A percentile compares a stretch with the other conserved stretches of the same genome.
Conservation (phyloP, 2,888 invertebrate species). For the Creontiades dilutus region DNA sequence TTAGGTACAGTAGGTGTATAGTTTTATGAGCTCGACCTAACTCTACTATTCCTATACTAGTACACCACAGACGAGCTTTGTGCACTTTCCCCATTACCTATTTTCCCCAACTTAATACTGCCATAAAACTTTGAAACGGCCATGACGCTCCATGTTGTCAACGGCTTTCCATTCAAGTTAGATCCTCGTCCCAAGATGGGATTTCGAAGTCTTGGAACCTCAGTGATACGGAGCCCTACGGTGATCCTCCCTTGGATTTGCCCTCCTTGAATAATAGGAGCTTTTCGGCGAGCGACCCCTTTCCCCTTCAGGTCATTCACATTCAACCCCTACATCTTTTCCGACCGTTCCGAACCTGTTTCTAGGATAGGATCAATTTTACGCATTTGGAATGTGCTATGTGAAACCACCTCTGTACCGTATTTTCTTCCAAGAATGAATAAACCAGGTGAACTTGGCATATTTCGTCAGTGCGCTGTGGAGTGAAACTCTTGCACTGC, state of each 20-base stretch:
- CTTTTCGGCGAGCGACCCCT: not conserved
- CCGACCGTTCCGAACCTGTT: not conserved
- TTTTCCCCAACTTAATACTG: not conserved
- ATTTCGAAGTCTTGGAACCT: not conserved
- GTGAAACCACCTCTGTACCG: not conserved
- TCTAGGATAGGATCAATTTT: not conserved
- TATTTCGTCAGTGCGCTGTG: too few species aligned
- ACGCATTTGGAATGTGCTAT: not conserved
- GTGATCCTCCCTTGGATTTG: conserved; percentile 12
- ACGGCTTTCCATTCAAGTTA: conserved; percentile 29
- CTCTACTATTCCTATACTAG: not conserved
- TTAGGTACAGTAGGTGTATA: not conserved
- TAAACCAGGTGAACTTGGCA: too few species aligned
- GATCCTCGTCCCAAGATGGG: not conserved
- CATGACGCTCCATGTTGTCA: conserved; percentile 19
- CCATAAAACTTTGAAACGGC: conserved; percentile 23
- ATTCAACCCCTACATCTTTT: not conserved
- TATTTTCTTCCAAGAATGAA: too few species aligned
- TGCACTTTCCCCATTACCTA: not conserved
- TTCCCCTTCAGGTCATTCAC: not conserved
- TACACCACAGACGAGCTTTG: not conserved
- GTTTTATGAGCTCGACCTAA: not conserved
- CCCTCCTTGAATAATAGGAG: conserved; percentile 4
- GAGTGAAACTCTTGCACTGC: too few species aligned
- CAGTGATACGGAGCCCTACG: not conserved